Evolutionary conservation across 2,888 invertebrate species (phyloP).

Genomic region (Clistopyga incitator): DNA sequence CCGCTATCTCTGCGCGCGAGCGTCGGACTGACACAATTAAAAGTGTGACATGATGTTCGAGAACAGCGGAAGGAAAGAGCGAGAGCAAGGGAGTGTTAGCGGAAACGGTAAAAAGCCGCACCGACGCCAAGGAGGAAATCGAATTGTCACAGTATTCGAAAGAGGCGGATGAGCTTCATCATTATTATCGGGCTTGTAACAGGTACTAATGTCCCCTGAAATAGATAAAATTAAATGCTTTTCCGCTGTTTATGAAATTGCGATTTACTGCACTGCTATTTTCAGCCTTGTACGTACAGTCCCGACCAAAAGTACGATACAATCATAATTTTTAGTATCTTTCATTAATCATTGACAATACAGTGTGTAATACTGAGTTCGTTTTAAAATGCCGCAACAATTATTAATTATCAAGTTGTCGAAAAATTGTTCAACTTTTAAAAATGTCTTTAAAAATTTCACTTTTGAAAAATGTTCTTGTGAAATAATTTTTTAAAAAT

Average conservation of each 20-base stretch:
- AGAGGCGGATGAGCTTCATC: constrained; percentile 37
- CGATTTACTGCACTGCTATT: not conserved
- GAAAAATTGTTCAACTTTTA: too few species aligned
- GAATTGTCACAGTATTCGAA: constrained; percentile 54
- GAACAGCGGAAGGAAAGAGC: constrained; percentile 36
- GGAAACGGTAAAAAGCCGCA: constrained; percentile 60
- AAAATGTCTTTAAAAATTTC: too few species aligned
- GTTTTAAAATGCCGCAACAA: too few species aligned
- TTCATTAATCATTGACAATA: too few species aligned
- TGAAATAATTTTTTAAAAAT: too few species aligned
- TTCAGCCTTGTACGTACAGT: not conserved
- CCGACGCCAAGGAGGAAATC: constrained; percentile 51
- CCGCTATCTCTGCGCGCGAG: constrained; percentile 34
- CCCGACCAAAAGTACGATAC: too few species aligned
- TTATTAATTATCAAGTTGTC: too few species aligned
- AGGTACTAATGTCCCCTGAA: constrained; percentile 1
- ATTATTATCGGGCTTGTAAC: constrained; percentile 18
- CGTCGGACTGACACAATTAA: constrained; percentile 60
- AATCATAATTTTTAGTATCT: too few species aligned
- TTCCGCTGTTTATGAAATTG: not conserved
- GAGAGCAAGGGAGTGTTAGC: constrained; percentile 2
- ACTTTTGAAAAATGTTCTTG: too few species aligned
- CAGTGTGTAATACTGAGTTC: too few species aligned
- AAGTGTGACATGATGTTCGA: constrained; percentile 53
- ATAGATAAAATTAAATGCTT: not conserved